phyloP scores from a whole-genome alignment of 2,797 vertebrate genomes.

The Argentina silus region DNA sequence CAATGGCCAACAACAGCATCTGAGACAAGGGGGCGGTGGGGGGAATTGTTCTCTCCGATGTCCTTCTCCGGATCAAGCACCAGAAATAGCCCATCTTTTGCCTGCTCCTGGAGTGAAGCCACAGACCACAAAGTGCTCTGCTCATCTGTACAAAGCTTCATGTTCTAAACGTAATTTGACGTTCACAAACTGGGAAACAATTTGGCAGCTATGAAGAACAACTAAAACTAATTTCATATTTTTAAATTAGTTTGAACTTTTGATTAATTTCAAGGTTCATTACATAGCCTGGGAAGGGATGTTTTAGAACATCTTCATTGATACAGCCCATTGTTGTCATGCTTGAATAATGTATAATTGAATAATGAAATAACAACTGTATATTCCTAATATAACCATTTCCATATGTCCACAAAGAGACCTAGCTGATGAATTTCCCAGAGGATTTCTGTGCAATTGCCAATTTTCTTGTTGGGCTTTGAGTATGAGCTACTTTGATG shows the following conservation, averaged over 20 bases:
- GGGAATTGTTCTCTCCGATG: background rate
- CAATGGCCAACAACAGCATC: background rate
- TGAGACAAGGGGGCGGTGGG: background rate
- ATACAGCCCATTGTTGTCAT: background rate
- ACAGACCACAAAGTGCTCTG: background rate
- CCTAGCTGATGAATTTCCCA: background rate
- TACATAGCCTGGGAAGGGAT: background rate
- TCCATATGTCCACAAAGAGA: background rate
- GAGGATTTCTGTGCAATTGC: background rate
- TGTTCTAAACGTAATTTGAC: too few species aligned
- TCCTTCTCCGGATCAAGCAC: background rate
- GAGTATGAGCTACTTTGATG: background rate
- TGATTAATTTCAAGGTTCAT: too few species aligned
- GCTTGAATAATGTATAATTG: background rate
- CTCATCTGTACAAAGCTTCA: background rate
- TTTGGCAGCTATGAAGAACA: too few species aligned
- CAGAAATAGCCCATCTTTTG: conserved; percentile 7
- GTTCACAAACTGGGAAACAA: too few species aligned
- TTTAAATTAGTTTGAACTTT: too few species aligned
- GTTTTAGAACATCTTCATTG: background rate
- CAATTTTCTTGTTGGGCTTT: background rate
- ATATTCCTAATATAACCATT: background rate
- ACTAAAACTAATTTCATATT: too few species aligned
- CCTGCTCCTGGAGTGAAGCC: background rate
- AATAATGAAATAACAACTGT: background rate